Base-by-base conservation (phyloP, 2,113 vertebrate genomes). In the Marcusenius ussheri region DNA sequence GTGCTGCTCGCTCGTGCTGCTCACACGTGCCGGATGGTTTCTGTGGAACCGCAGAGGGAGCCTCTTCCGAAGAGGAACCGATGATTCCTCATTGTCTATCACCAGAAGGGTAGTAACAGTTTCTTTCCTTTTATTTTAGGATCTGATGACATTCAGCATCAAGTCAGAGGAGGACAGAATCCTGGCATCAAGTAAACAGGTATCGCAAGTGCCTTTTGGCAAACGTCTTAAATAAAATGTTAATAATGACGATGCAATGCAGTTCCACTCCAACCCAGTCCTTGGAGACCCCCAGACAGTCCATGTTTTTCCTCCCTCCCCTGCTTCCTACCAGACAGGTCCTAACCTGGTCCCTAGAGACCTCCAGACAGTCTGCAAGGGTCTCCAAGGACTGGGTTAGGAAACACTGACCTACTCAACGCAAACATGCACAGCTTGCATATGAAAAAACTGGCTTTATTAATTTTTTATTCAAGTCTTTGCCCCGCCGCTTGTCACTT, bases 131-230 rank as follows among this genome's bases (percentile, higher is more conserved):
- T 56, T 45, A 31, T 89, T 95, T 86, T 91, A 99, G 98, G 97
- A 98, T 87, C 94, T 99, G 11, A 92, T 98, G 95, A 99, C 97
- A 0, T 97, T 99, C 89, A 96, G 94, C 91, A 96, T 96, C 56
- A 96, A 95, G 92, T 93, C 96, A 1, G 95, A 97, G 74, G 97
- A 98, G 90, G 97, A 98, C 87, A 95, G 92, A 85, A 96, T 99
- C 39, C 96, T 97, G 8, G 95, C 96, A 0, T 95, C 96, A 2
- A 97, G 96, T 94, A 97, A 96, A 94, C 97, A 97, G 97, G 98
- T 99, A 96, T 85, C 49, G 27, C 24, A 35, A 89, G 17, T n/a
- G n/a, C 10, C 62, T 35, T 84, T 56, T 17, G 2, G 2, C 80
- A 3, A 2, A 87, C 21, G 13, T 46, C 39, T 46, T 27, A 66